A percentile compares a stretch with the other conserved stretches of the same genome.
phyloP scores from a whole-genome alignment of 1,140 invertebrate genomes.

The Drosophila pruinosa region DNA sequence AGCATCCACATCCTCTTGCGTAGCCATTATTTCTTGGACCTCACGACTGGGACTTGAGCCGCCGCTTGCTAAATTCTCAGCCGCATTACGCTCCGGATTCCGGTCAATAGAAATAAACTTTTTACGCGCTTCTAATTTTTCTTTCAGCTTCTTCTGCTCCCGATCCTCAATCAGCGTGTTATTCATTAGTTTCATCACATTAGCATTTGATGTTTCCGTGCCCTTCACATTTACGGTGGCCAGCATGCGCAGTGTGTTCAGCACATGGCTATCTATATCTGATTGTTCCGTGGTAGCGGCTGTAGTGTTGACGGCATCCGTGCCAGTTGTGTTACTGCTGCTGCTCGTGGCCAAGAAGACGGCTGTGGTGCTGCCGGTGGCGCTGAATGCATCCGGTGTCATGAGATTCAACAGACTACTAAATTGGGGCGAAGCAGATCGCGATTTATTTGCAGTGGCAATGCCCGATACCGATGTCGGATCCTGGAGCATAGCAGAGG shows the following conservation, averaged over 20 bases:
- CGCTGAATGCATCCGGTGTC: constrained; percentile 93
- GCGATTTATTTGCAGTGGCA: constrained; percentile 38
- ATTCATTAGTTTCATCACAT: constrained; percentile 75
- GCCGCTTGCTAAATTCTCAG: constrained; percentile 84
- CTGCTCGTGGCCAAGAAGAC: constrained; percentile 41
- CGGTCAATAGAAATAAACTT: constrained; percentile 74
- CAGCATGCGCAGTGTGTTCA: constrained; percentile 76
- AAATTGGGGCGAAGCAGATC: constrained; percentile 61
- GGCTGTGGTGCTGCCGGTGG: constrained; percentile 82
- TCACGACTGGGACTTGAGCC: constrained; percentile 93
- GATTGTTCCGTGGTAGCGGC: constrained; percentile 4
- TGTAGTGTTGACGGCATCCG: constrained; percentile 18
- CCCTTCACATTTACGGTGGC: constrained; percentile 66
- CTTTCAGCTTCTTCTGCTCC: constrained; percentile 75
- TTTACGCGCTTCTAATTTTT: constrained; percentile 65
- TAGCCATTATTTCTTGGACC: constrained; percentile 90
- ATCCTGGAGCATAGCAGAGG: constrained; percentile 49
- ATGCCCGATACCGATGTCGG: background rate
- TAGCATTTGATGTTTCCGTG: constrained; percentile 55
- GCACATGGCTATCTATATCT: constrained; percentile 73
- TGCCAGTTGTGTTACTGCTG: constrained; percentile 15
- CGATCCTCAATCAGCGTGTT: constrained; percentile 77
- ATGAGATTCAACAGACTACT: constrained; percentile 85
- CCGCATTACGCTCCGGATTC: constrained; percentile 67
- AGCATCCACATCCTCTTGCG: constrained; percentile 83